Conservation (phyloP, 2,113 vertebrate species). For the Paratilapia polleni region DNA sequence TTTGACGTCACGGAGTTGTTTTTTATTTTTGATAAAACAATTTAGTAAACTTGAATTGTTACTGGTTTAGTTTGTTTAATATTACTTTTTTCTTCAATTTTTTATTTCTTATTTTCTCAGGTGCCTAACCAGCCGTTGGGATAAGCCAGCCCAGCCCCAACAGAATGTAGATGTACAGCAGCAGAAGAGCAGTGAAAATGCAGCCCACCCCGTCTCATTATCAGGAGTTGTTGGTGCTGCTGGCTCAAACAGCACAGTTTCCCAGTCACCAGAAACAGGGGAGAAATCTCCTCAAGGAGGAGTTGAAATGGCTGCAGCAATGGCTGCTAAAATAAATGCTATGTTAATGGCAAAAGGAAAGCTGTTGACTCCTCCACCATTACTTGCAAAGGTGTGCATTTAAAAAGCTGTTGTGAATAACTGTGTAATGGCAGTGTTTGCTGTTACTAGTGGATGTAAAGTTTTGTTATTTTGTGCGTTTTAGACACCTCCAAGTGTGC, state of each 20-base stretch:
- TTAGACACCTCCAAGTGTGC: conserved; percentile 55
- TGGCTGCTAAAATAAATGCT: conserved; percentile 96
- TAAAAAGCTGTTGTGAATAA: neutral
- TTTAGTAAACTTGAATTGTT: neutral
- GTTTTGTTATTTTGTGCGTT: neutral
- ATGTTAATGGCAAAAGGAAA: conserved; percentile 98
- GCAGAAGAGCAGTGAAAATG: conserved; percentile 58
- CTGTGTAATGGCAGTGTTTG: neutral
- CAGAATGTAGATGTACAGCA: conserved; percentile 56
- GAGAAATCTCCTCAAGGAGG: conserved; percentile 78
- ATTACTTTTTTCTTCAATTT: neutral
- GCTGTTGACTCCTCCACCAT: conserved; percentile 85
- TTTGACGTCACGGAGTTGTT: neutral
- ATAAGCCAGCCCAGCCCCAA: conserved; percentile 75
- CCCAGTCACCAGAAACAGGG: conserved; percentile 10
- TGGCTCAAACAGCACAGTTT: conserved; percentile 7
- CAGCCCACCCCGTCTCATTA: conserved; percentile 41
- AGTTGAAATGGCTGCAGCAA: conserved; percentile 90
- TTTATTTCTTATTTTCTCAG: conserved; percentile 41
- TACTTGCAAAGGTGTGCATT: conserved; percentile 77
- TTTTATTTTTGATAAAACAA: neutral
- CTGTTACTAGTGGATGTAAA: neutral
- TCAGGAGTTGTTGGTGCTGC: conserved; percentile 21
- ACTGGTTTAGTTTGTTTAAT: neutral
- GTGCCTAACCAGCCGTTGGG: conserved; percentile 81